Evolutionary conservation across 2,797 vertebrate species (phyloP).

Genomic region (Sardinella longiceps): DNA sequence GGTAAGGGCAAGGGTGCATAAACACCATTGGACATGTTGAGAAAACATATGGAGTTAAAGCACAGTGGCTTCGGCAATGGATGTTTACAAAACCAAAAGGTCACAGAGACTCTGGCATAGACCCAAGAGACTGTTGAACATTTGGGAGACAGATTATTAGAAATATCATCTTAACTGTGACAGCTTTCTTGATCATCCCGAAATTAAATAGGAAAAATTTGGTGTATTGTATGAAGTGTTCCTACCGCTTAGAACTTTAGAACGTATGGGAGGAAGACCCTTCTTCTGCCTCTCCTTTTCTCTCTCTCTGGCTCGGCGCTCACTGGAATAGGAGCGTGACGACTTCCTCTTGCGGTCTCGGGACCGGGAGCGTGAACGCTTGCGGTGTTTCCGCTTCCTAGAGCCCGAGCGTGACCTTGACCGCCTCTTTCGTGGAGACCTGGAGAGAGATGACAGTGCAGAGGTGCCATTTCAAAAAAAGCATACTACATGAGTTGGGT

Average conservation of each 20-base stretch:
- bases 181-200: too few relatives aligned
- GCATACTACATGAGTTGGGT: too few relatives aligned
- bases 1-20: neutral
- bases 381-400: constrained; percentile 94
- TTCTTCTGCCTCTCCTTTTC: constrained; percentile 98
- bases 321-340: constrained; percentile 94
- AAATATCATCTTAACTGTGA: neutral
- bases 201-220: too few relatives aligned
- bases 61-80: neutral
- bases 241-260: constrained; percentile 92
- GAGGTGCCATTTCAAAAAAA: neutral
- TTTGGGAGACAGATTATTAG: neutral
- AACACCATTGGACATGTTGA: constrained; percentile 3
- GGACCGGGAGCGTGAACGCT: constrained; percentile 92
- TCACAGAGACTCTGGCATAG: constrained; percentile 13
- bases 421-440: constrained; percentile 93
- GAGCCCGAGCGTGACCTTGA: constrained; percentile 96
- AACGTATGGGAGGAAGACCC: constrained; percentile 91
- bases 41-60: neutral
- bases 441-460: constrained; percentile 56
- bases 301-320: constrained; percentile 89
- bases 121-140: neutral
- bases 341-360: constrained; percentile 95
- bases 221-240: neutral
- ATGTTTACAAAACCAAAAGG: neutral